Conservation (phyloP, 2,797 vertebrate species). For the Novumbra hubbsi region DNA sequence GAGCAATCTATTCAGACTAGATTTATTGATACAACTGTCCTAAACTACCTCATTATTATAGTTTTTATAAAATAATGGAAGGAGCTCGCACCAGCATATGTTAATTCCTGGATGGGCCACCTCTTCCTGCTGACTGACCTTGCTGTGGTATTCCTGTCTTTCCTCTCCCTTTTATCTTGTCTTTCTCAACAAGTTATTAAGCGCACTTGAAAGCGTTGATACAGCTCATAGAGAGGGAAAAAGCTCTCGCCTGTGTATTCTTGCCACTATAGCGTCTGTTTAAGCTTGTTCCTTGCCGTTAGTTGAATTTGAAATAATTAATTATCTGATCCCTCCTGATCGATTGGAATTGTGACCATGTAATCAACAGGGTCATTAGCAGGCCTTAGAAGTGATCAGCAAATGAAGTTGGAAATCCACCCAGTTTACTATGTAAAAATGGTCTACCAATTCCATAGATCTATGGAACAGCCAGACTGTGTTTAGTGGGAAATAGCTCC, state of each 20-base stretch:
- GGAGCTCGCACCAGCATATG: background rate
- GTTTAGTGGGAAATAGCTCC: conserved; percentile 1
- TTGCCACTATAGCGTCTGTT: too few species aligned
- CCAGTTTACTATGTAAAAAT: background rate
- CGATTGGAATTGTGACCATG: too few species aligned
- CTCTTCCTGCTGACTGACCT: background rate
- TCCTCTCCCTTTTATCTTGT: background rate
- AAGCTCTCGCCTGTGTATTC: too few species aligned
- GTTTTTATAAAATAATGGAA: background rate
- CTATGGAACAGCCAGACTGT: background rate
- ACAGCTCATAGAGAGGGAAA: background rate
- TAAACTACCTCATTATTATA: background rate
- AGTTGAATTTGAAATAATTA: too few species aligned
- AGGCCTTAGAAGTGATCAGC: too few species aligned
- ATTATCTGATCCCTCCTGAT: too few species aligned
- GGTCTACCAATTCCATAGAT: background rate
- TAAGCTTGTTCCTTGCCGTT: too few species aligned
- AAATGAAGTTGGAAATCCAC: too few species aligned
- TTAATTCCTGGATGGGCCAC: background rate
- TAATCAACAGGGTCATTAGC: too few species aligned
- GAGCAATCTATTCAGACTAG: too few species aligned
- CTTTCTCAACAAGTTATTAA: background rate
- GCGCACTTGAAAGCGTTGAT: background rate
- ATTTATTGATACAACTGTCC: too few species aligned
- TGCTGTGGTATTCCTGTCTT: background rate